Conservation (phyloP, 1,140 invertebrate genomes). For the Stenopsyche tienmushanensis region DNA sequence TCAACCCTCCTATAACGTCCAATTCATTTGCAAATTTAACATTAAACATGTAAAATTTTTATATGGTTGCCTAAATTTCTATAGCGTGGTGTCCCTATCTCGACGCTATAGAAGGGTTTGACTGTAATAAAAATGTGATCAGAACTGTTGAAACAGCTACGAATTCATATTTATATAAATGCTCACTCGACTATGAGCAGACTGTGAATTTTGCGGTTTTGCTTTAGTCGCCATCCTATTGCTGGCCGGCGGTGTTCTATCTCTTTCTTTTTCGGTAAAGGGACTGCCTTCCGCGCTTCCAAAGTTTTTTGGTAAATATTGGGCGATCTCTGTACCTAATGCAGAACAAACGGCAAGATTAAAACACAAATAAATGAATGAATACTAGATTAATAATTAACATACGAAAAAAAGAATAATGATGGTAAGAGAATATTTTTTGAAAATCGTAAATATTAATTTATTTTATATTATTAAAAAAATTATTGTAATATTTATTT, state of each 20-base stretch:
- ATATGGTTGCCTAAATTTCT: no score
- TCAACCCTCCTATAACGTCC: no score
- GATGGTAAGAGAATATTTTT: no score
- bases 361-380: neutral
- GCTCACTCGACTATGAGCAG: no score
- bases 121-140: no score
- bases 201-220: constrained; percentile 48
- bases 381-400: neutral
- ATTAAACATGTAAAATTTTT: no score
- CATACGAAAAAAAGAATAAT: neutral
- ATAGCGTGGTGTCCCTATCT: no score
- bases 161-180: no score
- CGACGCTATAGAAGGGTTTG: no score
- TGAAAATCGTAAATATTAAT: no score
- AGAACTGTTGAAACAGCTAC: no score
- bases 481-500: neutral
- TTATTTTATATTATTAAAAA: neutral
- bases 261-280: constrained; percentile 49
- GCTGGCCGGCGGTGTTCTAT: constrained; percentile 43
- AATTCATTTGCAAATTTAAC: no score
- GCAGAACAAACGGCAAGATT: constrained; percentile 40
- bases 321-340: constrained; percentile 58
- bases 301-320: constrained; percentile 63
- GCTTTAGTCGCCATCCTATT: constrained; percentile 49
- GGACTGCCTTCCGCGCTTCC: constrained; percentile 57